Percentiles rank a stretch among this genome's conserved stretches.
Conservation (phyloP, 2,113 vertebrate genomes). For the Todiramphus saurophagus region DNA sequence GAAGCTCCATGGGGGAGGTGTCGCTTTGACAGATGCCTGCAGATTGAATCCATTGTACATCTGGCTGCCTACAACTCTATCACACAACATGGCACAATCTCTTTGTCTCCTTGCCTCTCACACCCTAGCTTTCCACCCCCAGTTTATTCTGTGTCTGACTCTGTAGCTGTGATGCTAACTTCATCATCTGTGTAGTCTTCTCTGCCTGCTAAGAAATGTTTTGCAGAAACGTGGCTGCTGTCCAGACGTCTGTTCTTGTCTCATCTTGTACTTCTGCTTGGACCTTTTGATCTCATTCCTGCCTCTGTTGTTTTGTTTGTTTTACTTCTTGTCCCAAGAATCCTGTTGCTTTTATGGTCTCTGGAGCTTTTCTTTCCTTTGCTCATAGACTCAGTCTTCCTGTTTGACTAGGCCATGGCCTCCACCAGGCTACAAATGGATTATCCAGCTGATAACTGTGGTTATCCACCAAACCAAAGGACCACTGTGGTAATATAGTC, state of each 20-base stretch:
- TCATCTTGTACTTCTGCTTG: slow-evolving; percentile 56
- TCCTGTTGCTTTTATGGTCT: slow-evolving; percentile 13
- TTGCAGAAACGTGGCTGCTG: slow-evolving; percentile 42
- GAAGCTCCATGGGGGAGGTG: slow-evolving; percentile 30
- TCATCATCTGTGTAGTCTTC: background rate
- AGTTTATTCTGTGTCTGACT: background rate
- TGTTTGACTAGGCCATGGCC: background rate
- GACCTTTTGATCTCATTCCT: slow-evolving; percentile 55
- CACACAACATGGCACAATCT: background rate
- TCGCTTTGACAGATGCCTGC: slow-evolving; percentile 40
- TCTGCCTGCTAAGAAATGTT: background rate
- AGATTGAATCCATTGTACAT: slow-evolving; percentile 25
- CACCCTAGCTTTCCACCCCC: background rate
- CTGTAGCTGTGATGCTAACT: slow-evolving; percentile 4
- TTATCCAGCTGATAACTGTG: background rate
- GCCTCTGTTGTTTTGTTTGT: slow-evolving; percentile 49
- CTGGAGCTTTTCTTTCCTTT: background rate
- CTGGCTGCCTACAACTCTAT: slow-evolving; percentile 40
- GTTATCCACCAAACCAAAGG: background rate
- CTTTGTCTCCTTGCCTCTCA: slow-evolving; percentile 25
- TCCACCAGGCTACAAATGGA: background rate
- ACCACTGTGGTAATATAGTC: background rate
- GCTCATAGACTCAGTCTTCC: background rate
- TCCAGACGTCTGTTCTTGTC: slow-evolving; percentile 42
- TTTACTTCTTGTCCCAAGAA: slow-evolving; percentile 34